Evolutionary conservation across 1,140 invertebrate genomes (phyloP), one percentile per base, ranked within the genome.

Genomic region (Brachionus calyciflorus): DNA sequence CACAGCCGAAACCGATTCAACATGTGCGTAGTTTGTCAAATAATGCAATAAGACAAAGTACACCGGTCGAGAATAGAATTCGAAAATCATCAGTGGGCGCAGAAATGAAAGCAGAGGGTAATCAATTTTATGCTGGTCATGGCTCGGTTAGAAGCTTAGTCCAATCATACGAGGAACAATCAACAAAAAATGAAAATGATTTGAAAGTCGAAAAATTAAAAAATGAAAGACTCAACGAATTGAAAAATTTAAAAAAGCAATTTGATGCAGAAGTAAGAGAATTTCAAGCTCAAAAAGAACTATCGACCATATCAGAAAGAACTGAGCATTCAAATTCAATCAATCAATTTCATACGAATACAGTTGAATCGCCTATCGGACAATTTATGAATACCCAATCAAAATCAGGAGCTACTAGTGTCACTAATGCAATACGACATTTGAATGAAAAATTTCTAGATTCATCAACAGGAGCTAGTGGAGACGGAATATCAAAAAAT

Each of bases 231-330:
- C 21, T 51, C 9, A 49, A 55, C 44, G 69, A 73, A 30, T 24
- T 73, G 10, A 49, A 49, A 17, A 51, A 24, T 19, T 30, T 73
- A 24, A 49, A 51, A 51, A 51, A 49, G 33, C 60, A 65, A 37
- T 41, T 44, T 30, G 55, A 60, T 19, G 28, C 33, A 5, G 19
- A 65, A 41, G 37, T 19, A 65, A 19, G 17, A 9, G 12, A 44
- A 7, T 26, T 5, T 46, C 19, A 44, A 19, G 5, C 30, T 17
- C 69, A 73, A 49, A 73, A 73, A 55, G 69, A 73, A 46, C 46
- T 73, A 3, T 73, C 69, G 37, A 73, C 69, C 6, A 73, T 73
- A 17, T 73, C 69, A 17, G 69, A 73, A 51, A 44, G 69, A 49
- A 73, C 69, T 49, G 69, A 73, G 28, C 69, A 73, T 12, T 51